Conservation (phyloP, 2,888 invertebrate genomes). For the Drosophila colorata region DNA sequence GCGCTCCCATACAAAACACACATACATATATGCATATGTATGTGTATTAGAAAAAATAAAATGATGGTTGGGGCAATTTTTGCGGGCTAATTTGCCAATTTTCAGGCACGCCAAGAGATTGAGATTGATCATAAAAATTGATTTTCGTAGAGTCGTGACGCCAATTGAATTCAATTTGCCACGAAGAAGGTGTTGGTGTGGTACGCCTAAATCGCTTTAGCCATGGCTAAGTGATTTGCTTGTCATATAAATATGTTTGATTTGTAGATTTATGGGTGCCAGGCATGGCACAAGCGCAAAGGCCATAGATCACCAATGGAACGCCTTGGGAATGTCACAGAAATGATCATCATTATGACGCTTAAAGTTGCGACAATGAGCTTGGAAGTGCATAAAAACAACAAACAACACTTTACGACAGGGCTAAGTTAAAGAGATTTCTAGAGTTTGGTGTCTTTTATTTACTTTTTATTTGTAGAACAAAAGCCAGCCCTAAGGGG, state of each 20-base stretch:
- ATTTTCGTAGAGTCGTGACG: slow-evolving; percentile 70
- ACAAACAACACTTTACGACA: slow-evolving; percentile 27
- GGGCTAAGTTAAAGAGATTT: slow-evolving; percentile 17
- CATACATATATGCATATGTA: background rate
- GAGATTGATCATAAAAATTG: slow-evolving; percentile 79
- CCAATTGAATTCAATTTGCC: slow-evolving; percentile 76
- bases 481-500: background rate
- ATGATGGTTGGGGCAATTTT: slow-evolving; percentile 60
- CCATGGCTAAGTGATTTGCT: slow-evolving; percentile 67
- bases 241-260: slow-evolving; percentile 79
- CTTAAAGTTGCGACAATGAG: slow-evolving; percentile 35
- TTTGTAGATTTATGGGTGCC: slow-evolving; percentile 66
- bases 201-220: slow-evolving; percentile 42
- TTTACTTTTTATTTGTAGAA: too few species aligned
- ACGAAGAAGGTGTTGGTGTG: slow-evolving; percentile 64
- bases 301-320: slow-evolving; percentile 54
- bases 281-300: slow-evolving; percentile 10
- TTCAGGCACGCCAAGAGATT: slow-evolving; percentile 63
- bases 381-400: slow-evolving; percentile 47
- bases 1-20: slow-evolving; percentile 32
- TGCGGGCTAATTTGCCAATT: slow-evolving; percentile 71
- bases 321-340: slow-evolving; percentile 46
- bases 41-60: slow-evolving; percentile 18
- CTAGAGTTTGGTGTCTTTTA: slow-evolving; percentile 2
- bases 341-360: slow-evolving; percentile 11